A percentile compares a stretch with the other conserved stretches of the same genome.
phyloP scores from a whole-genome alignment of 2,797 vertebrate genomes.

The Perodicticus potto region DNA sequence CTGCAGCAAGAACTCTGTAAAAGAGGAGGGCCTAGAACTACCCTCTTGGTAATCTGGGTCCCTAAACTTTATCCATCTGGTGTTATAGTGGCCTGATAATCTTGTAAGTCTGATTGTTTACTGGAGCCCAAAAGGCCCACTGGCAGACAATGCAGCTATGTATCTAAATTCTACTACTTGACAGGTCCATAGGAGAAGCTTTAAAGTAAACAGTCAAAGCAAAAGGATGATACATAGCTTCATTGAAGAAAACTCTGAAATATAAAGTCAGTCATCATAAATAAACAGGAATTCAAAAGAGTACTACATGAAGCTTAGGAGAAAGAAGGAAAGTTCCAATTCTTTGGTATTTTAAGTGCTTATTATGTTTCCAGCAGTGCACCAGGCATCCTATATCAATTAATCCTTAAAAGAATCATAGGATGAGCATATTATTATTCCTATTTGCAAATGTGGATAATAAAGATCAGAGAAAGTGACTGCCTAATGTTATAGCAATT shows the following conservation, averaged over 20 bases:
- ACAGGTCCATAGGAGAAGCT: background rate
- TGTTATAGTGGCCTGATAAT: background rate
- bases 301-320: background rate
- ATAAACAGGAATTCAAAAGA: background rate
- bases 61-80: background rate
- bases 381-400: background rate
- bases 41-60: background rate
- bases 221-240: background rate
- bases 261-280: background rate
- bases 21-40: background rate
- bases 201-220: background rate
- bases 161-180: background rate
- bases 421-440: background rate
- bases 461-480: background rate
- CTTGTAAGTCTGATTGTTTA: background rate
- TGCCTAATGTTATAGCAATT: background rate
- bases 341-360: background rate
- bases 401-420: background rate
- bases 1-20: background rate
- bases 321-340: background rate
- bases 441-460: background rate
- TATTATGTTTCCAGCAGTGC: background rate
- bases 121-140: background rate
- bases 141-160: background rate
- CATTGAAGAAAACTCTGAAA: background rate